Evolutionary conservation across 2,113 vertebrate species (phyloP).

Genomic region (Anseranas semipalmata): DNA sequence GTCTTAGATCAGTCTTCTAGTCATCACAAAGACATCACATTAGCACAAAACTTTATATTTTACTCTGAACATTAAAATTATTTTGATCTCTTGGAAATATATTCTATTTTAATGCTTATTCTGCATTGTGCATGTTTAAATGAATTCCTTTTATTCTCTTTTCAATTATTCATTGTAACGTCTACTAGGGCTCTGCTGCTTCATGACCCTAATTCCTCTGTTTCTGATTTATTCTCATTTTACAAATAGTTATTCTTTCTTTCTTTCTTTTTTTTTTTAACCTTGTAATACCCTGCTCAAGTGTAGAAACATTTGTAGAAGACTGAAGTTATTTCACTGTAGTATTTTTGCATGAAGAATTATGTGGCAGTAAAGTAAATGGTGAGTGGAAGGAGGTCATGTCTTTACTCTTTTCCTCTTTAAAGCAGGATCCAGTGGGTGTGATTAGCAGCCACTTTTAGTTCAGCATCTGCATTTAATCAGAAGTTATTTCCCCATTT

Average conservation of each 20-base stretch:
- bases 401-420: conserved; percentile 35
- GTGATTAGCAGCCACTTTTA: conserved; percentile 65
- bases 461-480: conserved; percentile 75
- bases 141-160: not conserved
- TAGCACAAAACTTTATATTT: not conserved
- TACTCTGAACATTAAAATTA: not conserved
- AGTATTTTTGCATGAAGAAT: conserved; percentile 11
- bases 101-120: not conserved
- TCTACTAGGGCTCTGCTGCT: not conserved
- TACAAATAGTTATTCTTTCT: not conserved
- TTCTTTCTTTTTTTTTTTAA: not conserved
- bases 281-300: conserved; percentile 17
- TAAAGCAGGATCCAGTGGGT: conserved; percentile 28
- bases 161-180: not conserved
- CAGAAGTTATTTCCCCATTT: conserved; percentile 68
- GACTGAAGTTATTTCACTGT: conserved; percentile 21
- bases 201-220: not conserved
- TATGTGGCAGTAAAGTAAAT: not conserved
- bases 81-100: not conserved
- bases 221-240: conserved; percentile 45
- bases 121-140: not conserved
- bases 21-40: not conserved
- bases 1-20: not conserved
- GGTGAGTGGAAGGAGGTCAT: not conserved
- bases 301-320: conserved; percentile 53